A percentile compares a stretch with the other conserved stretches of the same genome.
Conservation (phyloP, 2,888 invertebrate species). For the Chrysomela aeneicollis region DNA sequence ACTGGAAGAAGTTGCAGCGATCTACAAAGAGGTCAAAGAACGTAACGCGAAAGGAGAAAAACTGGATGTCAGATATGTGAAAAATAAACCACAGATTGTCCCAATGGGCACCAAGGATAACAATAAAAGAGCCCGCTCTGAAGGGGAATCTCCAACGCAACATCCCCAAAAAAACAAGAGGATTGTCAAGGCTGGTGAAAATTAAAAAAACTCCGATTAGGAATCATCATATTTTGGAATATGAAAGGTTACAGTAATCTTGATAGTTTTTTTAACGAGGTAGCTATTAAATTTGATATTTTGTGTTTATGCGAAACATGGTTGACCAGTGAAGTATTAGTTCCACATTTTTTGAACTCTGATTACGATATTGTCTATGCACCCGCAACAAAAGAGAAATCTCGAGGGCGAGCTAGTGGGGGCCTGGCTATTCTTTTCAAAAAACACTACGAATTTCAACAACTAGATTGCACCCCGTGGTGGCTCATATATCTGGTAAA, state of each 20-base stretch:
- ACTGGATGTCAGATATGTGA: too few species aligned
- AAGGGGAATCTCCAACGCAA: constrained; percentile 4
- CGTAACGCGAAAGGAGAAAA: too few species aligned
- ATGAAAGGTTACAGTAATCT: background rate
- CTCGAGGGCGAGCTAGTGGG: background rate
- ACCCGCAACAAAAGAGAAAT: constrained; percentile 1
- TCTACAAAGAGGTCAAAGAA: too few species aligned
- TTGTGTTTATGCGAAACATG: background rate
- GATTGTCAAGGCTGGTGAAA: background rate
- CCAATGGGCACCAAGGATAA: constrained; percentile 2
- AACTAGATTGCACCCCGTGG: background rate
- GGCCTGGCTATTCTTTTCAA: constrained; percentile 4
- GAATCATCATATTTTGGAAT: background rate
- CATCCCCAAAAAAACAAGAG: background rate
- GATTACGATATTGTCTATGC: constrained; percentile 1
- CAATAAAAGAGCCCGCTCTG: constrained; percentile 4
- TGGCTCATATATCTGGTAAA: background rate
- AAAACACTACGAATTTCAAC: constrained; percentile 7
- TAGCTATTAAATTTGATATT: constrained; percentile 1
- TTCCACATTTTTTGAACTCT: constrained; percentile 9
- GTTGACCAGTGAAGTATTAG: constrained; percentile 7
- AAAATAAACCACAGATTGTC: too few species aligned
- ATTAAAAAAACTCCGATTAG: background rate
- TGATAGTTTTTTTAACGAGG: background rate
- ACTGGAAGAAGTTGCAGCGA: too few species aligned